Evolutionary conservation across 1,140 invertebrate species (phyloP).

Genomic region (Spodoptera frugiperda): DNA sequence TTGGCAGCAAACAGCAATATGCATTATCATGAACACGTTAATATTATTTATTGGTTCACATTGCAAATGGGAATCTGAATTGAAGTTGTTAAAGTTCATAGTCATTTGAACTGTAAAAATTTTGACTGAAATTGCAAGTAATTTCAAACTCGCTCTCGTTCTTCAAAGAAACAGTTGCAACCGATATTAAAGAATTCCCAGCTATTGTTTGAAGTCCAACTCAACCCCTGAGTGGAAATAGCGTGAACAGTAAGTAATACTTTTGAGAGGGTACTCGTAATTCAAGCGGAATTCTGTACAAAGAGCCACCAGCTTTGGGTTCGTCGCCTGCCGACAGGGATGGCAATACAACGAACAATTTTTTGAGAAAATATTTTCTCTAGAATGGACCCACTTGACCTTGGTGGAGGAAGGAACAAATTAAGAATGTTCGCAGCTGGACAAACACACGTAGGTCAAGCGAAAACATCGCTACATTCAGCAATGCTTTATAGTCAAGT

Average conservation of each 20-base stretch:
- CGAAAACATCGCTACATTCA: too few relatives aligned
- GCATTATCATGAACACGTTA: too few relatives aligned
- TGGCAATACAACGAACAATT: not conserved
- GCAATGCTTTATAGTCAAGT: too few relatives aligned
- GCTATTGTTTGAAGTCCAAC: constrained; percentile 18
- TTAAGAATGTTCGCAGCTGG: not conserved
- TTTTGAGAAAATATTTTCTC: not conserved
- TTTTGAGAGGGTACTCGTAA: constrained; percentile 35
- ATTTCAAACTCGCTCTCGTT: constrained; percentile 5
- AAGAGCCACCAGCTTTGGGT: constrained; percentile 29
- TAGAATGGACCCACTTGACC: not conserved
- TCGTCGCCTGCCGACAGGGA: constrained; percentile 16
- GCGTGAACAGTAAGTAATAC: constrained; percentile 42
- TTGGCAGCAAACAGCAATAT: too few relatives aligned
- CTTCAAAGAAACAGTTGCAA: not conserved
- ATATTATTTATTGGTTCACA: too few relatives aligned
- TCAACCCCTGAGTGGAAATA: constrained; percentile 9
- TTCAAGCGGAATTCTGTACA: constrained; percentile 43
- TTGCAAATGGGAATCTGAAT: too few relatives aligned
- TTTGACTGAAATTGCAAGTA: not conserved
- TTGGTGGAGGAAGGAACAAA: not conserved
- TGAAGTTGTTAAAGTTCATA: not conserved
- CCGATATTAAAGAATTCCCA: not conserved
- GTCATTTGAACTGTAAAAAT: not conserved
- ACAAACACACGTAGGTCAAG: too few relatives aligned